Base-by-base conservation (phyloP, 2,797 vertebrate genomes). In the Falco rusticolus region DNA sequence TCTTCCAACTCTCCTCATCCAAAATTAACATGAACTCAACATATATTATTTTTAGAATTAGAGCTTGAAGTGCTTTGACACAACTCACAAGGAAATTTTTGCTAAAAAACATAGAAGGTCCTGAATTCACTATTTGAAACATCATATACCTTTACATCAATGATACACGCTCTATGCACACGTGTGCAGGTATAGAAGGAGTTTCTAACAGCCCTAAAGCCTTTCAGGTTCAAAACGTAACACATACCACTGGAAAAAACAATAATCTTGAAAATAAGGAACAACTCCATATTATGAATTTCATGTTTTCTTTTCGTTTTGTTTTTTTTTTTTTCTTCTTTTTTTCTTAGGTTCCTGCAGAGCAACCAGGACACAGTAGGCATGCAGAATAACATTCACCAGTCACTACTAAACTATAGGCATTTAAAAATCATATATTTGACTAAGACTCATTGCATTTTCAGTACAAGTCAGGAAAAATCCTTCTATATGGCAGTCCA, bases 121-220 rank as follows among this genome's bases (percentile, higher is more conserved):
- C 59, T 59, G 48, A 85, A 69, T 51, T 78, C 16, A 33, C 21
- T 43, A 47, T 2, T 43, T 34, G 43, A 84, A 78, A 51, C 7
- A 15, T 20, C 50, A 21, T 7, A 16, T 12, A 63, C 34, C 25
- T 8, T 65, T 48, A 82, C 26, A 57, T n/a, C 48, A 53, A 54
- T 1, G 14, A 16, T 3, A 48, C 6, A 21, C 13, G 50, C 12
- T 0, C 3, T 24, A 5, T 13, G 15, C 8, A 8, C 6, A 26
- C 2, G 7, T 22, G 59, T 39, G 41, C 22, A 31, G 26, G 41
- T 3, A 18, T 16, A 61, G 31, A 18, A 63, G 60, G 28, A 70
- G 12, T 24, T 82, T 79, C 33, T 39, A 79, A 57, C 1, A 4
- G 33, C 22, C 50, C 28, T 71, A 63, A 76, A 64, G 37, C 34